A percentile compares a stretch with the other conserved stretches of the same genome.
Conservation (phyloP, 2,888 invertebrate genomes). For the Scelioninae gen. 1 region DNA sequence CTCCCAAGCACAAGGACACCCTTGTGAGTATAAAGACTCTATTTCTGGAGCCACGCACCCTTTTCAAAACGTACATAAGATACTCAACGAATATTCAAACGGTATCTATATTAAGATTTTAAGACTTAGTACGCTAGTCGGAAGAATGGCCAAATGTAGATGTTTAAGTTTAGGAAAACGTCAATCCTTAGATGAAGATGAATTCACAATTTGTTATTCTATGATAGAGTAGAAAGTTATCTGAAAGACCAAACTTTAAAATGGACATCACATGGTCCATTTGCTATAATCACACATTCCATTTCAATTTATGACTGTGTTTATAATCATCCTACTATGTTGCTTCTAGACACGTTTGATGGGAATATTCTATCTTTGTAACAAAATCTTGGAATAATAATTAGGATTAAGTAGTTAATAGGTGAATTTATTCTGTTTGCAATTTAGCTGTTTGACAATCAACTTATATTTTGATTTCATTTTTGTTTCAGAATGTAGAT, state of each 20-base stretch:
- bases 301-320: slow-evolving; percentile 2
- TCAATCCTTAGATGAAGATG: slow-evolving; percentile 1
- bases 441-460: background rate
- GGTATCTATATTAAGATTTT: slow-evolving; percentile 45
- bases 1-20: slow-evolving; percentile 56
- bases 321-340: no score
- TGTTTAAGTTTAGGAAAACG: slow-evolving; percentile 15
- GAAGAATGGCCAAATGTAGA: background rate
- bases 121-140: slow-evolving; percentile 32
- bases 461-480: slow-evolving; percentile 1
- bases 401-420: no score
- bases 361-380: no score
- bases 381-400: no score
- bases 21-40: slow-evolving; percentile 58
- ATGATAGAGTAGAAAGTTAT: background rate
- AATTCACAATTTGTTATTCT: background rate
- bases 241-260: background rate
- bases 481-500: slow-evolving; percentile 92
- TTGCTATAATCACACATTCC: slow-evolving; percentile 10
- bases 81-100: slow-evolving; percentile 12
- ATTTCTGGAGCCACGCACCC: slow-evolving; percentile 56
- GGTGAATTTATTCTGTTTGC: background rate
- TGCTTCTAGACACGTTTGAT: no score
- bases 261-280: background rate
- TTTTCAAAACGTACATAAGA: slow-evolving; percentile 30